Evolutionary conservation across 1,140 invertebrate genomes (phyloP), one percentile per base, ranked within the genome.

Genomic region (Nasonia vitripennis): DNA sequence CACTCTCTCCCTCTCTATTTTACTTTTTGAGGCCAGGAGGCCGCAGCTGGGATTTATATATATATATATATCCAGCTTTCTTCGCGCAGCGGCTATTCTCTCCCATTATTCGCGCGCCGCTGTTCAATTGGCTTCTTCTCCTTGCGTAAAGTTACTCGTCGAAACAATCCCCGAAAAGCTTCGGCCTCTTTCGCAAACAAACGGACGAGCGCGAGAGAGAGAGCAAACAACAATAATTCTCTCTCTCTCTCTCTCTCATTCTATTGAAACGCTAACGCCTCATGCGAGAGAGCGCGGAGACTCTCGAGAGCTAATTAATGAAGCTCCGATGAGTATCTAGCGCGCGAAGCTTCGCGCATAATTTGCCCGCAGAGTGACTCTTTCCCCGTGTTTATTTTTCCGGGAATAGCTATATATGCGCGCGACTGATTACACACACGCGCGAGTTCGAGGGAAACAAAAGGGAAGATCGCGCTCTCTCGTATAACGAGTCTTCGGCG

Each of bases 111-210:
- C 20, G 5, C 68, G 68, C 31, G 12, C 4, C 45, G 27, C 70
- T 70, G 71, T 45, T 81, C 80, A 14, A 62, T 73, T 27, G 68
- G 48, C 48, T 81, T 51, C 80, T 84, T 84, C 68, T 85, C 73
- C 23, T 27, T 14, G 1, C 14, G 55, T 62, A 14, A 7, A 14
- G 14, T 17, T 62, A 17, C 20, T 34, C 34, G 41, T 41, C 41
- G 41, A 62, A 62, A 62, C 55, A 62, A 62, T 62, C 55, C 17
- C 55, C 55, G 17, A 62, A 62, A 62, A 62, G 55, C 20, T 62
- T 62, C n/a, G 20, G 55, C 55, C 20, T 62, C 55, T 62, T 62
- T 62, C 55, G 55, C 17, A 55, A 20, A 62, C 55, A 62, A 62
- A 62, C 55, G 17, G 20, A 20, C 55, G 41, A 45, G 41, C 0